Evolutionary conservation across 1,140 invertebrate genomes (phyloP).

Genomic region (Nasonia giraulti): DNA sequence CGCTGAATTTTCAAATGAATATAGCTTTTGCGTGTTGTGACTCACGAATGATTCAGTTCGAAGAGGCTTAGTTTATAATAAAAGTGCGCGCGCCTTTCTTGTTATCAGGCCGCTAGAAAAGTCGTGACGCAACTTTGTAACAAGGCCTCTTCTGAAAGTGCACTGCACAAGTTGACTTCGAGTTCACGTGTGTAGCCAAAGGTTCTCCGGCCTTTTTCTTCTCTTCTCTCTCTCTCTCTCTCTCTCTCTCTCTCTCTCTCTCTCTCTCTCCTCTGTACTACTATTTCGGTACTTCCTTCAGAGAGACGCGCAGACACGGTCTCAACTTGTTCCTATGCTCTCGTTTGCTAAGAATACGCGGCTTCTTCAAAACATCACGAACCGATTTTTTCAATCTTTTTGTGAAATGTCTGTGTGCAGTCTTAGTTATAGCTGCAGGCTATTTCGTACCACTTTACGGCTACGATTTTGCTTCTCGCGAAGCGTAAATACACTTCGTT

Average conservation of each 20-base stretch:
- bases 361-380: constrained; percentile 19
- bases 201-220: background rate
- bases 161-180: constrained; percentile 7
- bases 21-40: background rate
- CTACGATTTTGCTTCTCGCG: background rate
- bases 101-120: background rate
- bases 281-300: constrained; percentile 55
- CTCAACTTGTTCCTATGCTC: constrained; percentile 13
- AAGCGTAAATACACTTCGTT: background rate
- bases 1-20: no score
- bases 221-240: background rate
- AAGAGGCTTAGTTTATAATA: background rate
- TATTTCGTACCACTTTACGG: no score
- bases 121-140: background rate
- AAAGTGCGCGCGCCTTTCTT: background rate
- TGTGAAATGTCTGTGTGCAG: background rate
- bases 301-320: constrained; percentile 15
- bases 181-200: background rate
- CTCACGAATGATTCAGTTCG: background rate
- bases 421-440: background rate
- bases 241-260: background rate
- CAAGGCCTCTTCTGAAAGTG: background rate
- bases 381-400: background rate
- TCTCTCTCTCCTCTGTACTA: background rate
- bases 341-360: constrained; percentile 17